Conservation (phyloP, 2,797 vertebrate genomes). For the Lindbergichthys nudifrons region DNA sequence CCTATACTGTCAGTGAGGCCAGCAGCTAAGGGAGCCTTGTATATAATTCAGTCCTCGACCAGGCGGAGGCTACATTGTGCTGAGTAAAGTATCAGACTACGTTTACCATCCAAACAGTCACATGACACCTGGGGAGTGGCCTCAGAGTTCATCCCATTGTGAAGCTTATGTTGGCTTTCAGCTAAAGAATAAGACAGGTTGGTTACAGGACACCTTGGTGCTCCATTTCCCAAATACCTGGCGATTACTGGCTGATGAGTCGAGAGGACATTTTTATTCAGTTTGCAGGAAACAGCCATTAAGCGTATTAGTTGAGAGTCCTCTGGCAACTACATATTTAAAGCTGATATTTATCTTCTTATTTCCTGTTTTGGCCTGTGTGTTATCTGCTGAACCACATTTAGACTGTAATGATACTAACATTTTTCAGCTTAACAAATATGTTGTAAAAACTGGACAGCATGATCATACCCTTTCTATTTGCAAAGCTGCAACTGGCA, state of each 20-base stretch:
- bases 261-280: conserved; percentile 18
- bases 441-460: conserved; percentile 24
- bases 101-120: conserved; percentile 57
- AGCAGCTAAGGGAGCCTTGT: conserved; percentile 32
- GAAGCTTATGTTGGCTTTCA: conserved; percentile 56
- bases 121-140: conserved; percentile 68
- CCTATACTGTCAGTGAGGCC: conserved; percentile 13
- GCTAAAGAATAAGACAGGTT: conserved; percentile 50
- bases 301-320: neutral
- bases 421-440: conserved; percentile 20
- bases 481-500: conserved; percentile 29
- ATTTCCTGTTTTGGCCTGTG: conserved; percentile 1
- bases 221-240: conserved; percentile 48
- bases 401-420: conserved; percentile 20
- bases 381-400: conserved; percentile 24
- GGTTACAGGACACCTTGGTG: conserved; percentile 53
- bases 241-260: conserved; percentile 34
- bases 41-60: conserved; percentile 47
- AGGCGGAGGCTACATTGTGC: conserved; percentile 51
- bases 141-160: conserved; percentile 60
- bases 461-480: neutral
- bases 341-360: neutral
- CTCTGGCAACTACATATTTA: neutral
- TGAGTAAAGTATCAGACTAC: conserved; percentile 58
- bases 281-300: conserved; percentile 12